Conservation (phyloP, 1,140 invertebrate genomes). For the Goniozus legneri region DNA sequence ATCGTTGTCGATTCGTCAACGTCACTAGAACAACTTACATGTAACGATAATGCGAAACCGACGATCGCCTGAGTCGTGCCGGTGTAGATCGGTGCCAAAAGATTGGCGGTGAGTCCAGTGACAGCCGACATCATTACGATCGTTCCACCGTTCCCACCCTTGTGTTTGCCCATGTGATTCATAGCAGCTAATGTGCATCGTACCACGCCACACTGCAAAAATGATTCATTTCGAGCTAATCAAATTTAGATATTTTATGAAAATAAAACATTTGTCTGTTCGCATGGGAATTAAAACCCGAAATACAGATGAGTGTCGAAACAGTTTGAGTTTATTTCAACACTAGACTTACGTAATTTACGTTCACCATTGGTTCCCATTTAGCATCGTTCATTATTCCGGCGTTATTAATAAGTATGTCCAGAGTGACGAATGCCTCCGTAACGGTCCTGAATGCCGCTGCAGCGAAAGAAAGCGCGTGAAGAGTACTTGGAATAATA, state of each 20-base stretch:
- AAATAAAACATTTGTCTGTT: slow-evolving; percentile 54
- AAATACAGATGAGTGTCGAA: neutral
- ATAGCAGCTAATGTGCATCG: slow-evolving; percentile 46
- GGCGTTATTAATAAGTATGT: slow-evolving; percentile 54
- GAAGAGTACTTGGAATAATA: neutral
- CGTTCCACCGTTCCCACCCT: slow-evolving; percentile 41
- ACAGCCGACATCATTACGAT: slow-evolving; percentile 43
- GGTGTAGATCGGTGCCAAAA: slow-evolving; percentile 57
- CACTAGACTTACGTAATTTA: slow-evolving; percentile 46
- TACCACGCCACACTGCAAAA: slow-evolving; percentile 38
- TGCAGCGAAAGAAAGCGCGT: slow-evolving; percentile 8
- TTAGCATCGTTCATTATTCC: slow-evolving; percentile 49
- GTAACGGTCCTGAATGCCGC: slow-evolving; percentile 38
- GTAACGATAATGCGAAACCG: slow-evolving; percentile 47
- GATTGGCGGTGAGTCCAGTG: slow-evolving; percentile 28
- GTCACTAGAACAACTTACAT: slow-evolving; percentile 21
- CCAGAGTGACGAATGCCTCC: slow-evolving; percentile 32
- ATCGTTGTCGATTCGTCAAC: neutral
- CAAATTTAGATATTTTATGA: slow-evolving; percentile 45
- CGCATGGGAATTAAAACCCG: neutral
- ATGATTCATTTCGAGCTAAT: slow-evolving; percentile 24
- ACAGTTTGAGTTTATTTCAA: slow-evolving; percentile 19
- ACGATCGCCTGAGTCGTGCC: slow-evolving; percentile 63
- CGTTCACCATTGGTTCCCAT: slow-evolving; percentile 45
- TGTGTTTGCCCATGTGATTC: slow-evolving; percentile 42